Conservation (phyloP, 2,797 vertebrate species). For the Premnoplex brunnescens region DNA sequence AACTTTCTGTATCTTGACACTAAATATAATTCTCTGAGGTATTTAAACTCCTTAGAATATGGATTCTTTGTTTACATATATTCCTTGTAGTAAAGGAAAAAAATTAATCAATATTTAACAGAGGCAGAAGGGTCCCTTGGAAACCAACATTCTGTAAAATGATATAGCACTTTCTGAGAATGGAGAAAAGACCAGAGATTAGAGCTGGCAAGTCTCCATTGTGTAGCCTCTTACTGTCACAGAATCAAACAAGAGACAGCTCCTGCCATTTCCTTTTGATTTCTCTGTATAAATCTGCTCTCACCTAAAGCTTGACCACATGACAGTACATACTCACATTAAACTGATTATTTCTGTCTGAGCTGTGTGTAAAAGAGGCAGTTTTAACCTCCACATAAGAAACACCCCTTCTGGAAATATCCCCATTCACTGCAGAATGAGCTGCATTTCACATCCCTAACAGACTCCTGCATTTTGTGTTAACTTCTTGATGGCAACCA, state of each 20-base stretch:
- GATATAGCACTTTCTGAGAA: not conserved
- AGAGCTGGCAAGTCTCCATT: slow-evolving; percentile 8
- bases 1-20: not conserved
- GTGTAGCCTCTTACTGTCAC: slow-evolving; percentile 27
- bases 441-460: slow-evolving; percentile 38
- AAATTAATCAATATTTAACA: not conserved
- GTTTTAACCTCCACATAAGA: slow-evolving; percentile 53
- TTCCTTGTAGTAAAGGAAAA: not conserved
- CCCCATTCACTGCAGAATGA: slow-evolving; percentile 35
- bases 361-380: slow-evolving; percentile 37
- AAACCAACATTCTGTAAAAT: slow-evolving; percentile 23
- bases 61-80: slow-evolving; percentile 6
- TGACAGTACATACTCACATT: slow-evolving; percentile 54
- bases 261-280: slow-evolving; percentile 67
- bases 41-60: not conserved
- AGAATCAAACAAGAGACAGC: slow-evolving; percentile 41
- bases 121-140: not conserved
- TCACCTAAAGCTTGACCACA: slow-evolving; percentile 64
- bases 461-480: not conserved
- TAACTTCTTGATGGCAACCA: not conserved
- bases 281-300: slow-evolving; percentile 73
- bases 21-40: not conserved
- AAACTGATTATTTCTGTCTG: slow-evolving; percentile 74
- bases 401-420: slow-evolving; percentile 46
- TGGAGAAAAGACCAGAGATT: not conserved